Conservation (phyloP, 2,113 vertebrate species). For the Paramormyrops kingsleyae region DNA sequence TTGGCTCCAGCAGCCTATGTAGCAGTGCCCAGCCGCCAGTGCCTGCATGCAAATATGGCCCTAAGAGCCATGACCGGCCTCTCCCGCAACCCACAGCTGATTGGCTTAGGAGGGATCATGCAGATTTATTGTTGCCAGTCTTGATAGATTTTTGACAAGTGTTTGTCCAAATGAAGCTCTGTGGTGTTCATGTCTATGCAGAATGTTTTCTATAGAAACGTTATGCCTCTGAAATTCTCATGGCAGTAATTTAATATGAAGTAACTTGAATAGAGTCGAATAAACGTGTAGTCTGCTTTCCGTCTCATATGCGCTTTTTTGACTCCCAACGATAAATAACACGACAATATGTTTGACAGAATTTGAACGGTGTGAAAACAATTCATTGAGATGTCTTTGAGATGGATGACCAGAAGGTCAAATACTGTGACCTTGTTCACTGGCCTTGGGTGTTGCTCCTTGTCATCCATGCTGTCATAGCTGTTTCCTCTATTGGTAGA, state of each 20-base stretch:
- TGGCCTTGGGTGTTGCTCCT: not conserved
- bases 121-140: slow-evolving; percentile 5
- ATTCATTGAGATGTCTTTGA: not conserved
- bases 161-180: not conserved
- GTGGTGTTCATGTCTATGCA: not conserved
- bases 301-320: not conserved
- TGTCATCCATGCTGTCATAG: not conserved
- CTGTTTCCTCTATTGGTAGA: not conserved
- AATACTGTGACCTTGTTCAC: not conserved
- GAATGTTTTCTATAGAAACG: not conserved
- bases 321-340: not conserved
- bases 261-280: not conserved
- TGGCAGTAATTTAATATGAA: not conserved
- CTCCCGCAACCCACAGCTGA: slow-evolving; percentile 67
- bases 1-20: not conserved
- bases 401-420: not conserved
- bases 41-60: not conserved
- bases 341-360: not conserved
- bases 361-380: not conserved
- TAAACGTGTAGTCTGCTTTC: not conserved
- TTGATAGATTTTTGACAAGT: not conserved
- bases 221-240: not conserved
- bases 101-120: slow-evolving; percentile 54
- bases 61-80: slow-evolving; percentile 60
- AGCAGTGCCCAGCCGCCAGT: not conserved